These are phyloP conservation scores for Peromyscus polionotus DNA, from an alignment of 2,113 vertebrate genomes.

Conservation along the genomic window DNA sequence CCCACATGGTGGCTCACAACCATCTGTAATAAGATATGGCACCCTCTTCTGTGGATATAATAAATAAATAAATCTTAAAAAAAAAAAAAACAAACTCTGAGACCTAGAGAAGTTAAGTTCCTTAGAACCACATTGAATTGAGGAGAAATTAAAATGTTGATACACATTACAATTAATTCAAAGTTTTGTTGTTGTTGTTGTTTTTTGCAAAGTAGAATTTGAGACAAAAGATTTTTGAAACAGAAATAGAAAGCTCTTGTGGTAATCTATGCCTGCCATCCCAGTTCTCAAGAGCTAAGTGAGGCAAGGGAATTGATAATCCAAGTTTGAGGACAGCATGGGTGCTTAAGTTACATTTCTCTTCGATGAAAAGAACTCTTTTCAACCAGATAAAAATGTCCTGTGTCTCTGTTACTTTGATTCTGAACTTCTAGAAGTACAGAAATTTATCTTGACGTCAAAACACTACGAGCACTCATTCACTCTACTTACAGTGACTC, in stretches of 20 bases:
- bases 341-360: background rate
- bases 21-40: too few relatives aligned
- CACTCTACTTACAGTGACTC: background rate
- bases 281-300: background rate
- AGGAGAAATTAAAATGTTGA: background rate
- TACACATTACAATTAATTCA: background rate
- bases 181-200: background rate
- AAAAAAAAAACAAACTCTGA: background rate
- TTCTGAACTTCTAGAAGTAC: background rate
- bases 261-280: background rate
- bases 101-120: background rate
- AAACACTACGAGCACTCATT: constrained; percentile 3
- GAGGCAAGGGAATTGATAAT: background rate
- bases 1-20: too few relatives aligned
- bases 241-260: background rate
- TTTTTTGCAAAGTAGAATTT: constrained; percentile 12
- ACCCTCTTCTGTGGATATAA: too few relatives aligned
- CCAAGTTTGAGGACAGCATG: background rate
- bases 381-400: constrained; percentile 46
- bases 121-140: constrained; percentile 18
- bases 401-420: constrained; percentile 54
- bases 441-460: constrained; percentile 55
- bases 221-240: constrained; percentile 21
- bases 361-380: background rate
- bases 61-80: too few relatives aligned